phyloP scores from a whole-genome alignment of 2,797 vertebrate species.

The Adelosebastes latens region DNA sequence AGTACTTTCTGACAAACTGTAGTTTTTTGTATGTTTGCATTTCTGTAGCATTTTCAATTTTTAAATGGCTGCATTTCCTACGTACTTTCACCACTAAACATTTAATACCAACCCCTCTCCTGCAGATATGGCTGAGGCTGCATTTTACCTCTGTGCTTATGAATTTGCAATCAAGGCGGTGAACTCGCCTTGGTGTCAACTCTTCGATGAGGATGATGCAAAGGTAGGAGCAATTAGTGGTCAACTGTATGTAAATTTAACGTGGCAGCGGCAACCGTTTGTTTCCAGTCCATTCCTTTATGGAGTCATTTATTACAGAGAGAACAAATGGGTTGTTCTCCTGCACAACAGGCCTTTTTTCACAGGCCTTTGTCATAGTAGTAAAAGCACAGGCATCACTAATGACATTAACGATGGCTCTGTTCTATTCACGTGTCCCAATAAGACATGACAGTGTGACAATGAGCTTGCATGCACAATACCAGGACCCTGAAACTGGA shows the following conservation, averaged over 20 bases:
- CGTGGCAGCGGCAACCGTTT: not conserved
- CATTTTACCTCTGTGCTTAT: constrained; percentile 92
- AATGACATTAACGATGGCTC: not conserved
- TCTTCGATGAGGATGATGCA: constrained; percentile 90
- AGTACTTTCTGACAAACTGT: not conserved
- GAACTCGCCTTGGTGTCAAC: constrained; percentile 92
- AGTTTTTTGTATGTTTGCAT: not conserved
- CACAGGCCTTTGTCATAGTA: not conserved
- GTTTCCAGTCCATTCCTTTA: not conserved
- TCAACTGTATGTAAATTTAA: not conserved
- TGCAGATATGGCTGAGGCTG: constrained; percentile 90
- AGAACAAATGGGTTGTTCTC: not conserved
- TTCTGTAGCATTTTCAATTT: not conserved
- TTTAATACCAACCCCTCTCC: constrained; percentile 3
- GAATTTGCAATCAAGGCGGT: constrained; percentile 90
- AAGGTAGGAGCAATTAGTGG: constrained; percentile 79
- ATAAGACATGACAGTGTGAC: not conserved
- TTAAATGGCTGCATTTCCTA: not conserved
- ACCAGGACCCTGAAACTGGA: not conserved
- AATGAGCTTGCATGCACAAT: not conserved
- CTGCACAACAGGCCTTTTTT: not conserved
- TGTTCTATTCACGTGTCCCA: not conserved
- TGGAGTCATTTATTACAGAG: not conserved
- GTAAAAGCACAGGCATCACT: not conserved
- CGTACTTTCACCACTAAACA: not conserved